Base-by-base conservation (phyloP, 2,113 vertebrate genomes). In the Cyanistes caeruleus region DNA sequence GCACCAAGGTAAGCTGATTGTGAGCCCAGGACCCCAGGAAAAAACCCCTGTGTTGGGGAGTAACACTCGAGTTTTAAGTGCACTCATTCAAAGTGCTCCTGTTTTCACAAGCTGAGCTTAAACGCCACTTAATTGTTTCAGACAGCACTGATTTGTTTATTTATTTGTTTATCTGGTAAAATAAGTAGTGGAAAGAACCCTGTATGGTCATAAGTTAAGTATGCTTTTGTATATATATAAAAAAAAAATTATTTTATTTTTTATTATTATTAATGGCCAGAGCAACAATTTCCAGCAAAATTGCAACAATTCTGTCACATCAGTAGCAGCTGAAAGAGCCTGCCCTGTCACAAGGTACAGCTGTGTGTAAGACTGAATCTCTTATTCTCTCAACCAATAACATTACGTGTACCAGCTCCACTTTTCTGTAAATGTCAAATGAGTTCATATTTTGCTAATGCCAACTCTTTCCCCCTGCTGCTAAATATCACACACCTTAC, bases 51-150 rank as follows among this genome's bases (percentile, higher is more conserved):
- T 7, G 13, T 9, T 7, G 6, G 48, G 52, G 76, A 81, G 30
- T 1, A 79, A 65, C 30, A 9, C 44, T 69, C 4, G 7, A 14
- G 35, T 48, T 59, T 44, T 37, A 87, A 39, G 14, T 13, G 8
- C 9, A 2, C 3, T 55, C 4, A 0, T 58, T 81, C 31, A 16
- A 15, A 1, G 3, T 1, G 27, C 5, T 78, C 43, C 13, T 13
- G 17, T 30, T 81, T 52, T 23, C 60, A 78, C 1, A 4, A 9
- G 7, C 5, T 2, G 7, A 49, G 8, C 20, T 58, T 43, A 59
- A 62, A 46, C 13, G 5, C 4, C 19, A 51, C 43, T 24, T 18
- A 11, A 19, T 15, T 48, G 48, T 46, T 90, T 65, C 33, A 64
- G 37, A 21, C 5, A 62, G 15, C 17, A 12, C 4, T 19, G 22